Evolutionary conservation across 37 sponge, comb jelly and placozoan genomes (phyloP).

Genomic region (Aphrocallistes beatrix): DNA sequence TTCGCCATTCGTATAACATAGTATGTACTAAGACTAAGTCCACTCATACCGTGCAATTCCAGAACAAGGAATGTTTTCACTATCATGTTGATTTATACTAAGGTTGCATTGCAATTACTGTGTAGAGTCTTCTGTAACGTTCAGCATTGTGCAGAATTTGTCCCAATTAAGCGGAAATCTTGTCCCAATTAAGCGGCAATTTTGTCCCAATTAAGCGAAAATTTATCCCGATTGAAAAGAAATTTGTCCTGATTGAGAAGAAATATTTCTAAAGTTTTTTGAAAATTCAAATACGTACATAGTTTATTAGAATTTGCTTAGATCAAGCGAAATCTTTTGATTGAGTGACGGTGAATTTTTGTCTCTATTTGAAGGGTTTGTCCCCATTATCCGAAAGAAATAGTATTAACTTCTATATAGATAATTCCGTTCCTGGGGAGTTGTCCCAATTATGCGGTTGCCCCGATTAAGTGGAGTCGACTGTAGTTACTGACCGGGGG

Average conservation of each 20-base stretch:
- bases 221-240: background rate
- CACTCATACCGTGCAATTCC: too few relatives aligned
- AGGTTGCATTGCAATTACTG: background rate
- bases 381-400: background rate
- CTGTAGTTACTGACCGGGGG: too few relatives aligned
- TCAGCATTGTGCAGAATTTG: background rate
- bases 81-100: too few relatives aligned
- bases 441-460: constrained; percentile 10
- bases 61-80: too few relatives aligned
- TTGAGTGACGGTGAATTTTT: background rate
- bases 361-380: background rate
- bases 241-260: background rate
- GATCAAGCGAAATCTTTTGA: background rate
- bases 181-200: constrained; percentile 12
- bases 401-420: background rate
- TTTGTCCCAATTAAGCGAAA: constrained; percentile 8
- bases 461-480: too few relatives aligned
- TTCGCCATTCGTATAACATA: too few relatives aligned
- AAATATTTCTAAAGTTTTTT: background rate
- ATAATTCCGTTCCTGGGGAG: background rate
- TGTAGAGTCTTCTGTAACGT: background rate
- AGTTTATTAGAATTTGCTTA: background rate
- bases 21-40: too few relatives aligned
- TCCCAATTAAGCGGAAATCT: constrained; percentile 12
- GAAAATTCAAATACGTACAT: background rate